Evolutionary conservation across 2,797 vertebrate species (phyloP).

Genomic region (Malurus splendens): DNA sequence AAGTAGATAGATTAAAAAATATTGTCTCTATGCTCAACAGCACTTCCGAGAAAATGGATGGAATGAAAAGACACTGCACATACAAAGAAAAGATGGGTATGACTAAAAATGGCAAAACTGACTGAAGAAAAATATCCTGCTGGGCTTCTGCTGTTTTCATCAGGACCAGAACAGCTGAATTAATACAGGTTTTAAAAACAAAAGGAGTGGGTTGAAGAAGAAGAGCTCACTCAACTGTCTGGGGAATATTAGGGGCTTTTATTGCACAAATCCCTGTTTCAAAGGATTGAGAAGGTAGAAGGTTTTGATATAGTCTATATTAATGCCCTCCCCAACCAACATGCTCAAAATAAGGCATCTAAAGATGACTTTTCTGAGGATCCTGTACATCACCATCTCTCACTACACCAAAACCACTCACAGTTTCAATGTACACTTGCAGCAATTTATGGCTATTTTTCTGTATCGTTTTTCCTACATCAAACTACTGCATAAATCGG

Average conservation of each 20-base stretch:
- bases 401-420: neutral
- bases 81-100: neutral
- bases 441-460: neutral
- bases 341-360: neutral
- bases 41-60: neutral
- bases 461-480: neutral
- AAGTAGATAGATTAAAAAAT: neutral
- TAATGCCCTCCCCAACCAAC: neutral
- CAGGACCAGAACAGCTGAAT: neutral
- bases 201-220: neutral
- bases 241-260: neutral
- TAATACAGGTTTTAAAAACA: neutral
- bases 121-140: neutral
- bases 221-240: neutral
- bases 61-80: accelerated
- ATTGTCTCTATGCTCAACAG: neutral
- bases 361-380: neutral
- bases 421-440: neutral
- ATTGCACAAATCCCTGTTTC: accelerated
- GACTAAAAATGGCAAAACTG: neutral
- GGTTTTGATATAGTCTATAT: neutral
- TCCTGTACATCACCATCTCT: neutral
- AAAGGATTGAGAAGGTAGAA: neutral
- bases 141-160: neutral
- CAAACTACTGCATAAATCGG: neutral